phyloP scores from a whole-genome alignment of 2,797 vertebrate genomes.

The Acrossocheilus fasciatus region DNA sequence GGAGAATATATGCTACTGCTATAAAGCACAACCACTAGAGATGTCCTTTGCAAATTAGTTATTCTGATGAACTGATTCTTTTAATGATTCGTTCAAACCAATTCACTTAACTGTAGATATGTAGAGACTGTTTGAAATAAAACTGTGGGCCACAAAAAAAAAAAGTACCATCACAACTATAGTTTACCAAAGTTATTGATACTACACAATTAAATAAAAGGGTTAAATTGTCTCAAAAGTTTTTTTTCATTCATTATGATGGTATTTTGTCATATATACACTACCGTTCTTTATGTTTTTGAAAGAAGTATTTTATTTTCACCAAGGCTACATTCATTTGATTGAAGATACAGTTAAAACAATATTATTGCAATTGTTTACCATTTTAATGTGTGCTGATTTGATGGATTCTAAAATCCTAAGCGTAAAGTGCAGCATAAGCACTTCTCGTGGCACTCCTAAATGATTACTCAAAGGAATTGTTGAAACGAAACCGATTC shows the following conservation, averaged over 20 bases:
- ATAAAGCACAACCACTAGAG: not conserved
- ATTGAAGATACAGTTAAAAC: not conserved
- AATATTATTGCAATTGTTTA: not conserved
- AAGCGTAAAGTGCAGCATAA: not conserved
- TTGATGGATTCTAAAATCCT: not conserved
- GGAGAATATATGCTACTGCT: not conserved
- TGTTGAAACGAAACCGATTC: not conserved
- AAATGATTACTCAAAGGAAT: not conserved
- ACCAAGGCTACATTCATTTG: not conserved
- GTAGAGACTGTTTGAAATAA: not conserved
- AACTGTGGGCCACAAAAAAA: not conserved
- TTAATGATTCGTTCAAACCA: not conserved
- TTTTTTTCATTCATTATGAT: not conserved
- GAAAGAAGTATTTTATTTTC: not conserved
- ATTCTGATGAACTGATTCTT: not conserved
- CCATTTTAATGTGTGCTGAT: not conserved
- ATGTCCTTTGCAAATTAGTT: not conserved
- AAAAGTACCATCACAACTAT: not conserved
- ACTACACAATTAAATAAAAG: not conserved
- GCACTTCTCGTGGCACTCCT: not conserved
- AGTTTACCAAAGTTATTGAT: not conserved
- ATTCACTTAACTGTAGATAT: not conserved
- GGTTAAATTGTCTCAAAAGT: not conserved
- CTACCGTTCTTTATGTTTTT: not conserved
- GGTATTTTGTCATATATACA: not conserved